Percentiles rank a stretch among this genome's conserved stretches.
These are phyloP conservation scores for Falco punctatus DNA, from an alignment of 2,113 vertebrate species.

Conservation along the genomic window DNA sequence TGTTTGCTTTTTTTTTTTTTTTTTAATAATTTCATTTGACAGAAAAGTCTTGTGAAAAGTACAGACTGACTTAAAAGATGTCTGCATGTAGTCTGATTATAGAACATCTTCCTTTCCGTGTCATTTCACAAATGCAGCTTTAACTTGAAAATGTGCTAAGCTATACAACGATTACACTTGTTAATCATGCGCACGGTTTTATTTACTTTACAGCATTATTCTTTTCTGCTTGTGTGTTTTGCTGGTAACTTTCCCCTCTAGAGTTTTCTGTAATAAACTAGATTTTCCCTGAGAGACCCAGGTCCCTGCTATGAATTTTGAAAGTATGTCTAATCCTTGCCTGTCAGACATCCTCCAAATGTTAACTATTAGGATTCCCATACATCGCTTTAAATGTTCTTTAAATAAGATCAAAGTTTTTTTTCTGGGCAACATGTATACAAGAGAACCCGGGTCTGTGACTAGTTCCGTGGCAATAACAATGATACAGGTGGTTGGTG, in stretches of 20 bases:
- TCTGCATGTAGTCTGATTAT: not conserved
- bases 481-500: conserved; percentile 16
- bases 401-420: conserved; percentile 53
- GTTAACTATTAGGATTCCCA: conserved; percentile 12
- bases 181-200: not conserved
- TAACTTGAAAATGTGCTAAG: not conserved
- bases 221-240: not conserved
- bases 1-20: not conserved
- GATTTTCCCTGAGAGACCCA: not conserved
- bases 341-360: not conserved
- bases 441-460: conserved; percentile 47
- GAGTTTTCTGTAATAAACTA: not conserved
- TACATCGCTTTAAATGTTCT: conserved; percentile 55
- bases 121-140: not conserved
- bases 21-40: not conserved
- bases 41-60: not conserved
- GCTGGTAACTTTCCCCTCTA: not conserved
- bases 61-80: not conserved
- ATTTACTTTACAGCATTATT: not conserved
- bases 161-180: not conserved
- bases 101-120: not conserved
- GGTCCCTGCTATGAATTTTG: not conserved
- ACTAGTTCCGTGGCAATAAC: conserved; percentile 63
- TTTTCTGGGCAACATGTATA: conserved; percentile 52
- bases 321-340: not conserved